Conservation (phyloP, 2,888 invertebrate species). For the Ornithoptera priamus region DNA sequence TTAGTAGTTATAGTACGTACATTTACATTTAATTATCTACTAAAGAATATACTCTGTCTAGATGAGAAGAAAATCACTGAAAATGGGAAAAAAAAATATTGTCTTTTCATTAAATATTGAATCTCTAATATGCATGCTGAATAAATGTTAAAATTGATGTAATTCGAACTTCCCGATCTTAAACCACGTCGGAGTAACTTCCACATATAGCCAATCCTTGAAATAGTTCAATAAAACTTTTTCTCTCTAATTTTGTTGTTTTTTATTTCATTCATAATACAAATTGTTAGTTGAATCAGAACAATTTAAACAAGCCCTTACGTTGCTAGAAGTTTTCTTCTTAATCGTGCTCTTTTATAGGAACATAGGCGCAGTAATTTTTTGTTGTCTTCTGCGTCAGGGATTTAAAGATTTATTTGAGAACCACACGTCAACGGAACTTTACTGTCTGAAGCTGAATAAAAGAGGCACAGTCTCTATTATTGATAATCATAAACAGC, state of each 20-base stretch:
- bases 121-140: background rate
- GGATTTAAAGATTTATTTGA: too few relatives aligned
- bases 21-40: background rate
- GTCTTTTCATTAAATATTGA: background rate
- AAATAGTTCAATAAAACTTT: background rate
- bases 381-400: too few relatives aligned
- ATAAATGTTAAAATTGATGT: background rate
- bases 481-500: too few relatives aligned
- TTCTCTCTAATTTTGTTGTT: background rate
- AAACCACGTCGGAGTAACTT: background rate
- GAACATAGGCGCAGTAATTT: too few relatives aligned
- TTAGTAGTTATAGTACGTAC: background rate
- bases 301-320: too few relatives aligned
- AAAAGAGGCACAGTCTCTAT: too few relatives aligned
- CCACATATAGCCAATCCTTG: background rate
- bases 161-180: background rate
- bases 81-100: background rate
- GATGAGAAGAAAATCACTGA: background rate
- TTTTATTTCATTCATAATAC: too few relatives aligned
- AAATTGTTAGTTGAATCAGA: too few relatives aligned
- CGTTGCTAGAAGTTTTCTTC: too few relatives aligned
- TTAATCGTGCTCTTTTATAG: too few relatives aligned
- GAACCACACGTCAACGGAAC: too few relatives aligned
- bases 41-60: background rate
- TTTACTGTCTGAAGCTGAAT: too few relatives aligned